phyloP scores from a whole-genome alignment of 2,797 vertebrate genomes.

The Anguilla megastoma region DNA sequence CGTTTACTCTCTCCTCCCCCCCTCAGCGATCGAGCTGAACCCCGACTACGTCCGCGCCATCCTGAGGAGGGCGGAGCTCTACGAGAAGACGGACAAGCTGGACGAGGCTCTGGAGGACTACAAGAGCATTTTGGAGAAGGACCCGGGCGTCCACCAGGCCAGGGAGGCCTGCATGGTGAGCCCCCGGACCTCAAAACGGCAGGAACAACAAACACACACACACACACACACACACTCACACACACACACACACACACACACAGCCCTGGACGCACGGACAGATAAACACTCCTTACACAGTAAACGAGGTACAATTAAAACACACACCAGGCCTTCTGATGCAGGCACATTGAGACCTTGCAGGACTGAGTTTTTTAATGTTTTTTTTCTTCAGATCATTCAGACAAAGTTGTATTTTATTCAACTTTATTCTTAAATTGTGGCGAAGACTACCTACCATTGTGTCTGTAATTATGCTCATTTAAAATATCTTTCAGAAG shows the following conservation, averaged over 20 bases:
- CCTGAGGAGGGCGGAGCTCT: conserved; percentile 87
- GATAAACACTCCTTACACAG: neutral
- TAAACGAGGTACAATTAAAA: neutral
- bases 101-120: conserved; percentile 95
- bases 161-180: conserved; percentile 89
- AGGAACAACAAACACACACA: neutral
- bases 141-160: conserved; percentile 76
- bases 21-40: conserved; percentile 85
- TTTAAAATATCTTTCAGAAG: too few species aligned
- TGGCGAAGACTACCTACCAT: too few species aligned
- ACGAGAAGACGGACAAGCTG: conserved; percentile 91
- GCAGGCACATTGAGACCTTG: neutral
- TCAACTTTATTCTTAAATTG: too few species aligned
- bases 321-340: neutral
- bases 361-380: too few species aligned
- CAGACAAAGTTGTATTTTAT: too few species aligned
- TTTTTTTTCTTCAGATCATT: too few species aligned
- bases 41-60: conserved; percentile 85
- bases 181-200: neutral
- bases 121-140: conserved; percentile 81
- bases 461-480: too few species aligned
- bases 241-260: neutral
- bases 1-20: conserved; percentile 15
- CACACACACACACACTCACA: neutral
- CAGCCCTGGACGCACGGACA: neutral